Evolutionary conservation across 2,113 vertebrate genomes (phyloP).

Genomic region (human (Homo sapiens)): GRCh38 chr4:112155501-112156000

Average conservation of each 20-base stretch:
- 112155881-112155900: neutral
- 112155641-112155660: neutral
- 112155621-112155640: neutral
- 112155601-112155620: neutral
- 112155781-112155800: neutral
- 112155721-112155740: neutral
- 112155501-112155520: neutral
- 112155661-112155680: neutral
- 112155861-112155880: conserved; percentile 11
- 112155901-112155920: too few relatives aligned
- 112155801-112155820: too few relatives aligned
- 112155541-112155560: neutral
- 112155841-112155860: neutral
- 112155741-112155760: neutral
- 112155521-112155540: neutral
- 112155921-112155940: neutral
- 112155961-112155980: neutral
- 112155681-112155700: neutral
- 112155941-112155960: neutral
- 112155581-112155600: conserved; percentile 8
- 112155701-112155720: neutral
- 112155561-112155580: neutral
- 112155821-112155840: neutral
- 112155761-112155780: neutral
- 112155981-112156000: neutral